Evolutionary conservation across 2,113 vertebrate species (phyloP).

Genomic region (Channa maculata): DNA sequence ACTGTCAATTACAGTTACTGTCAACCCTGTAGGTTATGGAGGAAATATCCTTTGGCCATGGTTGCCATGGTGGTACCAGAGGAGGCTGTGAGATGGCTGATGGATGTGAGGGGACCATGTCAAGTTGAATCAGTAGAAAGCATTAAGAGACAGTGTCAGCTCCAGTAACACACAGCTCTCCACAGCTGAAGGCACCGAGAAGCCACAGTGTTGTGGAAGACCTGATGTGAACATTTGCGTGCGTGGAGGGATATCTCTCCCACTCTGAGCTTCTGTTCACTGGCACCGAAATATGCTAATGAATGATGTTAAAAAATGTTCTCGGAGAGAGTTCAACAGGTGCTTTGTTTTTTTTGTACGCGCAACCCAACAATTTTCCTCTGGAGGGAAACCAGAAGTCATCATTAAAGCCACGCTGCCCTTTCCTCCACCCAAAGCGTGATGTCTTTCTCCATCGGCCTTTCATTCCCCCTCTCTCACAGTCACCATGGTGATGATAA

Average conservation of each 20-base stretch:
- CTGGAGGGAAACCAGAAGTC: background rate
- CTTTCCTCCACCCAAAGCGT: background rate
- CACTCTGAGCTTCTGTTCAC: background rate
- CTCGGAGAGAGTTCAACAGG: background rate
- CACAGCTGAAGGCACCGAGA: slow-evolving; percentile 6
- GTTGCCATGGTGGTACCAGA: background rate
- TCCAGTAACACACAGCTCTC: slow-evolving; percentile 19
- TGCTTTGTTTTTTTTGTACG: background rate
- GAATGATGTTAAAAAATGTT: background rate
- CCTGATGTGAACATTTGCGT: slow-evolving; percentile 3
- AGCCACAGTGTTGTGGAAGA: background rate
- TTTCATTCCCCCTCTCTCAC: slow-evolving; percentile 13
- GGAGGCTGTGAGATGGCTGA: slow-evolving; percentile 29
- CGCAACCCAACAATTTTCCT: background rate
- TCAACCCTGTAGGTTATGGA: slow-evolving; percentile 37
- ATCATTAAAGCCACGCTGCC: background rate
- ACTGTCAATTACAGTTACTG: slow-evolving; percentile 33
- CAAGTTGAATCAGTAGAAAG: slow-evolving; percentile 28
- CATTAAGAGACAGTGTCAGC: slow-evolving; percentile 15
- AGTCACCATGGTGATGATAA: slow-evolving; percentile 64
- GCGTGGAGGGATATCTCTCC: background rate
- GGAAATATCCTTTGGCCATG: slow-evolving; percentile 39
- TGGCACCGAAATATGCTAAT: slow-evolving; percentile 5
- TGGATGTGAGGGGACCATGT: slow-evolving; percentile 5
- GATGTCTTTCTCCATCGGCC: background rate